These are phyloP conservation scores for Rhizomys pruinosus DNA, from an alignment of 2,113 vertebrate genomes.

Conservation along the genomic window DNA sequence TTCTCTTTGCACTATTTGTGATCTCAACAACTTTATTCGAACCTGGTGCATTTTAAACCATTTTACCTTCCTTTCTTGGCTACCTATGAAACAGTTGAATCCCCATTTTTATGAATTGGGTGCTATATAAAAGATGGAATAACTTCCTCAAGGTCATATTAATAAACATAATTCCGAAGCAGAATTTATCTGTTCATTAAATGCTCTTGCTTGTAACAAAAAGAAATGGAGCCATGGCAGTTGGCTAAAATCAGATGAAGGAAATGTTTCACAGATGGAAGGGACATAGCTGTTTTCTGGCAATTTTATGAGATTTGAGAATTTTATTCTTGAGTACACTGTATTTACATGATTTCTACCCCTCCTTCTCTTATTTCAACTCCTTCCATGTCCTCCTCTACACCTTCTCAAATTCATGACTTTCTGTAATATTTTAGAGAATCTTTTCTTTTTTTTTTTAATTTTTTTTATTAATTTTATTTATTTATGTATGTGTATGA, in stretches of 20 bases:
- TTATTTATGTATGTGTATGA: too few species aligned
- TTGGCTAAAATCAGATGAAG: conserved; percentile 37
- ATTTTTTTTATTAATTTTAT: too few species aligned
- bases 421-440: not conserved
- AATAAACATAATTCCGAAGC: conserved; percentile 21
- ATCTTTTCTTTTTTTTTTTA: too few species aligned
- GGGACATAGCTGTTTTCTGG: conserved; percentile 1
- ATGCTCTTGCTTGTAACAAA: not conserved
- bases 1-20: conserved; percentile 14
- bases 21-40: conserved; percentile 7
- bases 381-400: too few species aligned
- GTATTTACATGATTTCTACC: not conserved
- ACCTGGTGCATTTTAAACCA: not conserved
- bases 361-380: too few species aligned
- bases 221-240: conserved; percentile 16
- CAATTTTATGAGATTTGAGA: conserved; percentile 5
- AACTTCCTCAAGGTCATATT: conserved; percentile 45
- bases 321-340: too few species aligned
- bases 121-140: conserved; percentile 30
- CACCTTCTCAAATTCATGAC: too few species aligned
- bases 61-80: conserved; percentile 58
- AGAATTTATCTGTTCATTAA: conserved; percentile 40
- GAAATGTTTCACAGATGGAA: not conserved
- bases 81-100: conserved; percentile 34
- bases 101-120: conserved; percentile 26